These are phyloP conservation scores for Poeciliopsis infans DNA, from an alignment of 2,797 vertebrate genomes.

Conservation along the genomic window DNA sequence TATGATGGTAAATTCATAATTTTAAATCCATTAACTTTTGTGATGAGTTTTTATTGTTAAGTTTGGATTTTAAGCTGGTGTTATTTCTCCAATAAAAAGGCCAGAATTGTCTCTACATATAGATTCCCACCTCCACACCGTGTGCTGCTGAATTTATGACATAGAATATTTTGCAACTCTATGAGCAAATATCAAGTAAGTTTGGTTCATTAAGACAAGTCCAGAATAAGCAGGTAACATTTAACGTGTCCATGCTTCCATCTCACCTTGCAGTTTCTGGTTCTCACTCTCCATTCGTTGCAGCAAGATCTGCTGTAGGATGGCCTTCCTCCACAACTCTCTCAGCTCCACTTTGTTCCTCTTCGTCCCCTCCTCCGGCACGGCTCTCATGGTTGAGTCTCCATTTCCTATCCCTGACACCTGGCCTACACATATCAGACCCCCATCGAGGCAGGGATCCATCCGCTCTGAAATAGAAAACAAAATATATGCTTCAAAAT, in stretches of 20 bases:
- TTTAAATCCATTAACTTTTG: neutral
- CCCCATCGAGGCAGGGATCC: conserved; percentile 84
- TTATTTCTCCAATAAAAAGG: neutral
- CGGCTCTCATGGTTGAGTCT: conserved; percentile 79
- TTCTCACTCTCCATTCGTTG: conserved; percentile 98
- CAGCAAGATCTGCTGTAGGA: conserved; percentile 95
- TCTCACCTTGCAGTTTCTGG: conserved; percentile 93
- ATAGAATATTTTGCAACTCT: neutral
- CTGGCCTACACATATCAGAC: conserved; percentile 77
- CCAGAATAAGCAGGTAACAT: neutral
- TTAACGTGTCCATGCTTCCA: neutral
- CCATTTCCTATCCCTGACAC: conserved; percentile 60
- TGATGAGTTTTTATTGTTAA: neutral
- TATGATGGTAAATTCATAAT: neutral
- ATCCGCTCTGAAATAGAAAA: conserved; percentile 79
- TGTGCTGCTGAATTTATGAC: neutral
- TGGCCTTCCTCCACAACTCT: conserved; percentile 95
- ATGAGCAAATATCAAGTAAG: neutral
- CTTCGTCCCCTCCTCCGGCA: conserved; percentile 84
- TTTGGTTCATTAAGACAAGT: neutral
- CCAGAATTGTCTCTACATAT: neutral
- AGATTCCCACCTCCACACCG: neutral
- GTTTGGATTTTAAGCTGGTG: neutral
- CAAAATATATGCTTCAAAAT: too few relatives aligned
- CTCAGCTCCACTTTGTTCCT: conserved; percentile 85